A percentile compares a stretch with the other conserved stretches of the same genome.
Evolutionary conservation across 1,140 invertebrate genomes (phyloP).

Genomic region (Glomeris maerens): DNA sequence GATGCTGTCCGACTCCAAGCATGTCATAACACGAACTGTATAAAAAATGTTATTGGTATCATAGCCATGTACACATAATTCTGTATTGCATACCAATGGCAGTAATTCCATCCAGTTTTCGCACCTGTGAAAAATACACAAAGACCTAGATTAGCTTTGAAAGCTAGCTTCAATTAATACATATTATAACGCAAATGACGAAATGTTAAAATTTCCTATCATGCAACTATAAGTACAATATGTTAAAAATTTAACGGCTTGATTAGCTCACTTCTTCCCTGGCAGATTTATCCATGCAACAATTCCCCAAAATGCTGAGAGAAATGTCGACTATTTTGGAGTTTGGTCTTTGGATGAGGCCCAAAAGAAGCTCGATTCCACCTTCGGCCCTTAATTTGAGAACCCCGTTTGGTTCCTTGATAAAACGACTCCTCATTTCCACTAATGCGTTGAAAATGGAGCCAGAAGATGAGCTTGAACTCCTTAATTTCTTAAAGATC

Average conservation of each 20-base stretch:
- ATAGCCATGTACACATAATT: not conserved
- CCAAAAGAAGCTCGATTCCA: not conserved
- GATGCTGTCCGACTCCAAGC: not conserved
- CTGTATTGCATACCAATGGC: not conserved
- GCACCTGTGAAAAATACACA: too few relatives aligned
- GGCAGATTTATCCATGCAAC: constrained; percentile 2
- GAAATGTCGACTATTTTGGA: not conserved
- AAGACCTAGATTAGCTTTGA: too few relatives aligned
- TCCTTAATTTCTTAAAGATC: too few relatives aligned
- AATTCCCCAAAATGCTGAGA: constrained; percentile 4
- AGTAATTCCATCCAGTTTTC: constrained; percentile 1
- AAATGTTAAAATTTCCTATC: too few relatives aligned
- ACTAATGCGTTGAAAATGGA: constrained; percentile 1
- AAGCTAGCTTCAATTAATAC: too few relatives aligned
- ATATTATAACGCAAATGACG: too few relatives aligned
- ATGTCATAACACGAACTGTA: constrained; percentile 5
- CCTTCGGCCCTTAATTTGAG: not conserved
- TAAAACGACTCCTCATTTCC: not conserved
- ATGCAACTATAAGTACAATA: too few relatives aligned
- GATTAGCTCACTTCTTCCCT: too few relatives aligned
- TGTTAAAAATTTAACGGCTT: too few relatives aligned
- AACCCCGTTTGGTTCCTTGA: constrained; percentile 1
- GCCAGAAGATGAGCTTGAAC: not conserved
- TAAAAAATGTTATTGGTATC: constrained; percentile 1
- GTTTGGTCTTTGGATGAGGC: not conserved